These are phyloP conservation scores for Pterocles burchelli DNA, from an alignment of 2,113 vertebrate genomes.

Conservation along the genomic window DNA sequence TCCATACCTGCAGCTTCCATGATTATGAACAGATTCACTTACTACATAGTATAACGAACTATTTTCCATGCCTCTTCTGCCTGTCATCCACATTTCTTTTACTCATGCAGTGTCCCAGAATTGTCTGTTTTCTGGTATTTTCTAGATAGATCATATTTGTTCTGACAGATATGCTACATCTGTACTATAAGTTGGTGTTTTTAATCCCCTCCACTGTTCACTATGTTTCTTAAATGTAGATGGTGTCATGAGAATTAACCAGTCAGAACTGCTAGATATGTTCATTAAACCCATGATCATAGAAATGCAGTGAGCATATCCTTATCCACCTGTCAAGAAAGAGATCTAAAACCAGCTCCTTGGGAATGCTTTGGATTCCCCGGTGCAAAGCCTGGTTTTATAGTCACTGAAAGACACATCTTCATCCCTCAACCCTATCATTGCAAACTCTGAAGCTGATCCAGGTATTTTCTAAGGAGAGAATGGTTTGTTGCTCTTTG, in stretches of 20 bases:
- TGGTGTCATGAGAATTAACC: background rate
- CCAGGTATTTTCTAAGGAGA: background rate
- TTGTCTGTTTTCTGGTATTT: background rate
- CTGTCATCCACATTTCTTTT: background rate
- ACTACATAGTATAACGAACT: background rate
- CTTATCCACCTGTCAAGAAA: background rate
- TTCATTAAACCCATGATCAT: background rate
- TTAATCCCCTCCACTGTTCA: background rate
- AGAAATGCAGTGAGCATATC: background rate
- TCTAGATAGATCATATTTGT: background rate
- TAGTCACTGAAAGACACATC: background rate
- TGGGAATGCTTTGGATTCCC: background rate
- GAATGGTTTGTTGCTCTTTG: background rate
- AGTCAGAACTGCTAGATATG: background rate
- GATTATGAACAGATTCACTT: background rate
- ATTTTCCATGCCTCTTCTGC: background rate
- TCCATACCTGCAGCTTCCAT: background rate
- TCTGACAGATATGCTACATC: background rate
- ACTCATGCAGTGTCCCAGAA: background rate
- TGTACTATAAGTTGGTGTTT: background rate
- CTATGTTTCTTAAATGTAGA: background rate
- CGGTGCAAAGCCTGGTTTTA: background rate
- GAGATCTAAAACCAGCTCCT: background rate
- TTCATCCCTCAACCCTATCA: background rate
- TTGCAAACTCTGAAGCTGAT: background rate